phyloP scores from a whole-genome alignment of 1,140 invertebrate genomes.

The Helicoverpa zea region DNA sequence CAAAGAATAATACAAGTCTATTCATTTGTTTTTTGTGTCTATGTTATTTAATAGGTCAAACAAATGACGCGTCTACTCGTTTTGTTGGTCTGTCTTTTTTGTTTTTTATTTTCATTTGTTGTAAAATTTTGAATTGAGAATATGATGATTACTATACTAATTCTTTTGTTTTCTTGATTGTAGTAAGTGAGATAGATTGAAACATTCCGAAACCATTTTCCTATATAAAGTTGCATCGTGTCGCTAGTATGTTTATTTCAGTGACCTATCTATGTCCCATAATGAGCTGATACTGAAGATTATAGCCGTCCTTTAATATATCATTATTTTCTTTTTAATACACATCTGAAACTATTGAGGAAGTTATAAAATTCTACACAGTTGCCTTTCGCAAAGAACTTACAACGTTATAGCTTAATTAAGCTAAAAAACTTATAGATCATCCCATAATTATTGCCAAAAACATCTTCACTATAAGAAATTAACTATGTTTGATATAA shows the following conservation, averaged over 20 bases:
- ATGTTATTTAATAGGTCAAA: conserved; percentile 65
- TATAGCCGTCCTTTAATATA: too few species aligned
- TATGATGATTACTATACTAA: too few species aligned
- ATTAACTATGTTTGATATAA: conserved; percentile 26
- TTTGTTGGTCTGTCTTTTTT: conserved; percentile 46
- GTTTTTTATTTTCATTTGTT: conserved; percentile 9
- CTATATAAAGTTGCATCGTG: too few species aligned
- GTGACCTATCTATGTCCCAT: too few species aligned
- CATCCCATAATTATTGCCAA: conserved; percentile 5
- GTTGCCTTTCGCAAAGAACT: not conserved
- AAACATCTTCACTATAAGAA: not conserved
- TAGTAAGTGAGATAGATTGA: too few species aligned
- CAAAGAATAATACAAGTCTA: conserved; percentile 26
- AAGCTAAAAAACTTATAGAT: not conserved
- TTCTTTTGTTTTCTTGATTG: too few species aligned
- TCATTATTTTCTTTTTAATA: too few species aligned
- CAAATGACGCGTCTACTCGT: conserved; percentile 57
- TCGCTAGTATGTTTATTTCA: too few species aligned
- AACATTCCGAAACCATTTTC: too few species aligned
- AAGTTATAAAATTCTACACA: too few species aligned
- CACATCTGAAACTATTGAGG: too few species aligned
- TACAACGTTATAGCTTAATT: not conserved
- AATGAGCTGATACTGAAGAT: too few species aligned
- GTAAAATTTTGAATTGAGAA: not conserved
- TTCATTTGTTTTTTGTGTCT: conserved; percentile 52